Base-by-base conservation (phyloP, 2,888 invertebrate genomes). In the Drosophila melanosoma region DNA sequence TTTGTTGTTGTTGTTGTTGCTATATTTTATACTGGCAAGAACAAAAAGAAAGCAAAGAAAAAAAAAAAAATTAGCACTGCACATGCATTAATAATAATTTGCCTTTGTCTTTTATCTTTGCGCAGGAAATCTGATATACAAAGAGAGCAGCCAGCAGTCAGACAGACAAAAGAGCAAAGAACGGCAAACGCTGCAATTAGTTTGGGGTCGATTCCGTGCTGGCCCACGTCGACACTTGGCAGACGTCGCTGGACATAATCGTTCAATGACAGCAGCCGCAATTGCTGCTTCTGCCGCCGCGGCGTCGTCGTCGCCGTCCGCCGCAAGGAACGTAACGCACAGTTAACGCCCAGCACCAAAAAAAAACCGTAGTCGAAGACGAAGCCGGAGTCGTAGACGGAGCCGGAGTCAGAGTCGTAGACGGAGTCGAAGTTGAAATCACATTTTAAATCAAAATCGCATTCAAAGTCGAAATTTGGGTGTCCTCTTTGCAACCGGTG, bases 181-280 rank as follows among this genome's bases (percentile, higher is more conserved):
- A 45, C 57, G 53, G 7, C 33, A 49, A 38, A 23, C 45, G 23
- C 45, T 33, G 49, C 49, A 48, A 56, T 58, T 71, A 52, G 38
- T 64, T 69, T 67, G 54, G 51, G 56, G 54, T 67, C 54, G 48
- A 57, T 35, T 54, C 65, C 54, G 58, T 61, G 29, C 26, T 56
- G 67, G 74, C 59, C 49, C 49, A 51, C 60, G 38, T 64, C 49
- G 42, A 67, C 49, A 64, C 52, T 64, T 65, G 63, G 54, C 61
- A 69, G 57, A 52, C 58, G 56, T 56, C 26, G 65, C 51, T 69
- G 62, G 53, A 66, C 52, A 83, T 83, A 77, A 87, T 71, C 73
- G 74, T 81, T 83, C 89, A 89, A 83, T 83, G 83, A 83, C 87
- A 78, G 87, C 79, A 75, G 58, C 59, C 59, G 42, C 70, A 57